These are phyloP conservation scores for Pteromalus puparum DNA, from an alignment of 1,140 invertebrate genomes.

Conservation along the genomic window DNA sequence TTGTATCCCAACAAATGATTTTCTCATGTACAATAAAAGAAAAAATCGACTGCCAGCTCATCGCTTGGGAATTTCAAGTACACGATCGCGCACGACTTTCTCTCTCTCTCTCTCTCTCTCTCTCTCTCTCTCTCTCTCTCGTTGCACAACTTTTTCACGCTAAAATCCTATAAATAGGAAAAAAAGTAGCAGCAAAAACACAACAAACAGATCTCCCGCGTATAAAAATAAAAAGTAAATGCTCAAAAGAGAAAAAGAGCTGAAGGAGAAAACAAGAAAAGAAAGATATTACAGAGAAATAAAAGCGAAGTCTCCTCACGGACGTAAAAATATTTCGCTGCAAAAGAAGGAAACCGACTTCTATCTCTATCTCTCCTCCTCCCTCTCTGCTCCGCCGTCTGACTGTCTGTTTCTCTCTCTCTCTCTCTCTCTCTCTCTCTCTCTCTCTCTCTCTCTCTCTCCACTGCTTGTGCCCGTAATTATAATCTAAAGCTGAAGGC, in stretches of 20 bases:
- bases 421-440: slow-evolving; percentile 22
- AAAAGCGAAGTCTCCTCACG: slow-evolving; percentile 40
- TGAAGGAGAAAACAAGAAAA: slow-evolving; percentile 6
- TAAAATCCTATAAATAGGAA: slow-evolving; percentile 25
- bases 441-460: slow-evolving; percentile 15
- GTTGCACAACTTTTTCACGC: slow-evolving; percentile 21
- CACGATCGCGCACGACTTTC: slow-evolving; percentile 10
- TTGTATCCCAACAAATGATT: background rate
- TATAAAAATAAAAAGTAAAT: slow-evolving; percentile 11
- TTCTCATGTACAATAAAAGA: background rate
- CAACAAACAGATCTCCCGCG: background rate
- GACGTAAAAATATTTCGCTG: slow-evolving; percentile 49
- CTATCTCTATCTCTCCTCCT: slow-evolving; percentile 14
- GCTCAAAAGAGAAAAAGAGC: slow-evolving; percentile 18
- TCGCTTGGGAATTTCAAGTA: slow-evolving; percentile 32
- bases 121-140: background rate
- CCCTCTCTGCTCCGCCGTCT: background rate
- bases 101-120: background rate
- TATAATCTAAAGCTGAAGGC: slow-evolving; percentile 57
- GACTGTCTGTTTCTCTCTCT: slow-evolving; percentile 12
- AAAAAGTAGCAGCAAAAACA: background rate
- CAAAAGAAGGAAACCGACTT: slow-evolving; percentile 41
- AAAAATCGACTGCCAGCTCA: slow-evolving; percentile 16
- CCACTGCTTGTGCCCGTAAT: slow-evolving; percentile 57
- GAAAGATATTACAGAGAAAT: slow-evolving; percentile 33